Evolutionary conservation across 2,888 invertebrate genomes (phyloP), one percentile per base, ranked within the genome.

Genomic region (Plebejus melissa): DNA sequence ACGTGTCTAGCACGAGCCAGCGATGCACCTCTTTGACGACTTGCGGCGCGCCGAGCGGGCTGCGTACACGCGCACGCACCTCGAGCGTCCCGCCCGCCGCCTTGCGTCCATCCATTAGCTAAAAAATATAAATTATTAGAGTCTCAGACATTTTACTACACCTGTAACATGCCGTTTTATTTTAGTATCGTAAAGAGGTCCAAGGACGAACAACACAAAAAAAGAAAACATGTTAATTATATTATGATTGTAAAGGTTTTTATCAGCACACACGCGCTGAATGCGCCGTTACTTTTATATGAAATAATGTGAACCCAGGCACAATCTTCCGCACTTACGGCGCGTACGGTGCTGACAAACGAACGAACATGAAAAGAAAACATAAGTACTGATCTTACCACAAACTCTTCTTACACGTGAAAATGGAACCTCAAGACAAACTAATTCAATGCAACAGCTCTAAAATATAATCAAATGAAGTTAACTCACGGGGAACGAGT

Each of bases 101-200:
- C 81, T 97, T 97, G 38, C 98, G 95, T 0, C 98, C 98, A 80
- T 99, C 98, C 96, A 98, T 96, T 75, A 99, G 84, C 98, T 98
- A 87, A 9, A 87, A 90, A 28, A 58, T 57, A 46, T 58, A 58
- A 5, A 58, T 58, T 6, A n/a, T 57, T 57, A 4, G 22, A 58
- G 7, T 58, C 7, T 9, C n/a, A n/a, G n/a, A 6, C 16, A n/a
- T 57, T 22, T 58, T 58, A 58, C 6, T 22, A 22, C 9, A 2
- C 6, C 7, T 7, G n/a, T 22, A 57, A 58, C 58, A 2, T 22
- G 1, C 6, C 7, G 6, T 16, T 57, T 57, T 57, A n/a, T n/a
- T 57, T 6, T 58, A 6, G 7, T 58, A 22, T 9, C 7, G 46
- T 69, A 70, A 70, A 22, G 41, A 6, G 2, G 9, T 46, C 9